Percentiles rank a stretch among this genome's conserved stretches.
Conservation (phyloP, 2,797 vertebrate species). For the Geotrypetes seraphini region DNA sequence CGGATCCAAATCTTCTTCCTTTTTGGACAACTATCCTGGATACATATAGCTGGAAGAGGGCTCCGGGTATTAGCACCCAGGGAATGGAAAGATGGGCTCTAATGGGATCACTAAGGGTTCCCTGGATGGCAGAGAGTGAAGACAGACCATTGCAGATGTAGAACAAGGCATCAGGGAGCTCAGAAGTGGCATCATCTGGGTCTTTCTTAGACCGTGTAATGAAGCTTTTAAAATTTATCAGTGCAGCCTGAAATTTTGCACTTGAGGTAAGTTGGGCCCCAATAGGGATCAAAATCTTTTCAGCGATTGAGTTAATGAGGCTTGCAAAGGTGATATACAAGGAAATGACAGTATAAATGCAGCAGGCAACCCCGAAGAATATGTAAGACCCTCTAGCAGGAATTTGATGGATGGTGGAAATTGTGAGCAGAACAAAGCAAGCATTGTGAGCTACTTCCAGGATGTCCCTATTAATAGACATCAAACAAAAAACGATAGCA, state of each 20-base stretch:
- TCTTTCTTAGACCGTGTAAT: constrained; percentile 2
- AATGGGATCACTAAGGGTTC: not conserved
- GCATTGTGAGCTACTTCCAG: constrained; percentile 70
- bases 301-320: constrained; percentile 76
- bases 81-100: constrained; percentile 62
- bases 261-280: constrained; percentile 58
- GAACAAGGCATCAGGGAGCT: constrained; percentile 64
- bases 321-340: constrained; percentile 69
- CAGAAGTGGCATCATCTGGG: not conserved
- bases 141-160: constrained; percentile 74
- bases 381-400: constrained; percentile 41
- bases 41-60: constrained; percentile 61
- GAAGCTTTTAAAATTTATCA: constrained; percentile 19
- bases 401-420: constrained; percentile 67
- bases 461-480: constrained; percentile 61
- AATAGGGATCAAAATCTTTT: constrained; percentile 70
- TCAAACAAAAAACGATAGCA: constrained; percentile 54
- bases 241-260: constrained; percentile 30
- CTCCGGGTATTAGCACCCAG: constrained; percentile 69
- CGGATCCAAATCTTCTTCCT: constrained; percentile 56
- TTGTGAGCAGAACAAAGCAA: constrained; percentile 62
- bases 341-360: constrained; percentile 54
- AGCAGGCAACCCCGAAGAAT: constrained; percentile 67
- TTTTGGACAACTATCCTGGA: constrained; percentile 63
- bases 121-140: constrained; percentile 61